phyloP scores from a whole-genome alignment of 2,888 invertebrate genomes.

The Papilio elwesi region DNA sequence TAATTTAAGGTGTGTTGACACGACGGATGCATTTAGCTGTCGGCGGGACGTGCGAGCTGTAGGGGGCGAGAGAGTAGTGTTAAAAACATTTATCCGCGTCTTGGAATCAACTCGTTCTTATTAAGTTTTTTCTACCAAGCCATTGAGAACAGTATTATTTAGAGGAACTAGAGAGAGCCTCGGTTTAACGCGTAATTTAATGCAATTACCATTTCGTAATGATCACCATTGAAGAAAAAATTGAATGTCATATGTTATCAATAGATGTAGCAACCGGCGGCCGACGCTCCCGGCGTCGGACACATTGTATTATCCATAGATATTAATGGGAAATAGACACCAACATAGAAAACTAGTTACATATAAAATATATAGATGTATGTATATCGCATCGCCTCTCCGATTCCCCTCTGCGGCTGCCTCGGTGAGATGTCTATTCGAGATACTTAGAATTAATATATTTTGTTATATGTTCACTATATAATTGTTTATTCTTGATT shows the following conservation, averaged over 20 bases:
- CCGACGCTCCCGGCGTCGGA: constrained; percentile 55
- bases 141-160: constrained; percentile 85
- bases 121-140: constrained; percentile 80
- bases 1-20: constrained; percentile 73
- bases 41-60: constrained; percentile 47
- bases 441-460: constrained; percentile 75
- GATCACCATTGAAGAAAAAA: constrained; percentile 61
- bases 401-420: constrained; percentile 58
- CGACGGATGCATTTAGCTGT: constrained; percentile 81
- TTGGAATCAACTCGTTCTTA: constrained; percentile 64
- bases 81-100: constrained; percentile 63
- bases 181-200: constrained; percentile 74
- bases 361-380: constrained; percentile 71
- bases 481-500: constrained; percentile 66
- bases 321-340: constrained; percentile 81
- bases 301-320: constrained; percentile 68
- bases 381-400: constrained; percentile 53
- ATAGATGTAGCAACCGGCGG: constrained; percentile 65
- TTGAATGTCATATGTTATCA: constrained; percentile 69
- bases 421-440: constrained; percentile 62
- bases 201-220: constrained; percentile 72
- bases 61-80: constrained; percentile 51
- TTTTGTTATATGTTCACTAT: constrained; percentile 76
- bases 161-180: constrained; percentile 74
- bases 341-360: constrained; percentile 80